Base-by-base conservation (phyloP, 2,888 invertebrate genomes). In the Glaucopsyche alexis region DNA sequence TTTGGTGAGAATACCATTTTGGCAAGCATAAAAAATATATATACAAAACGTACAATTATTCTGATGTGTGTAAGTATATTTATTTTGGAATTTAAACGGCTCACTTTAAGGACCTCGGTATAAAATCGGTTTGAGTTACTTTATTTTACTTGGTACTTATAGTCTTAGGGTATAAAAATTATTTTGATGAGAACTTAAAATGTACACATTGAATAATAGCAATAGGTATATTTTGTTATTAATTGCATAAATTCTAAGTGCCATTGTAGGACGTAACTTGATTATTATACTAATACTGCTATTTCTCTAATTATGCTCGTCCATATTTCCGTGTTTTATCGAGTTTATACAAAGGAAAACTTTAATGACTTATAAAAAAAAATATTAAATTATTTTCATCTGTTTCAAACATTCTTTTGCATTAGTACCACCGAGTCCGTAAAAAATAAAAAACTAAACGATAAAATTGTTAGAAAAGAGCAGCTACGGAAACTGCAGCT, bases 401-500 rank as follows among this genome's bases (percentile, higher is more conserved):
- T 60, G 7, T 38, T 60, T 7, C 2, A 60, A 60, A 60, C 29
- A 60, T 13, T 47, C 47, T 60, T 60, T 16, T 67, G 45, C 16
- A 67, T 42, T 67, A 42, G 11, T 2, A 45, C 11, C 19, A 19
- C 16, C 7, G 16, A 16, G 11, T 42, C 16, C 11, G 11, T 45
- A 67, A 45, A 40, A 66, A 42, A n/a, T 45, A 40, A 40, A 67
- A 65, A 38, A 38, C 8, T 45, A 11, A 11, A 19, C 19, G 47
- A 49, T 69, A 14, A 69, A 69, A 69, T 49, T 47, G 19, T 49
- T 29, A 69, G 66, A 45, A 49, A 49, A 69, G 69, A 47, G 67
- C n/a, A 47, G 19, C 38, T 6, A 11, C 40, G 40, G 40, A 38
- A 38, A 65, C 6, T 40, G 64, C 64, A 40, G 64, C 69, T 69